phyloP scores from a whole-genome alignment of 2,888 invertebrate species.

The Callosobruchus maculatus region DNA sequence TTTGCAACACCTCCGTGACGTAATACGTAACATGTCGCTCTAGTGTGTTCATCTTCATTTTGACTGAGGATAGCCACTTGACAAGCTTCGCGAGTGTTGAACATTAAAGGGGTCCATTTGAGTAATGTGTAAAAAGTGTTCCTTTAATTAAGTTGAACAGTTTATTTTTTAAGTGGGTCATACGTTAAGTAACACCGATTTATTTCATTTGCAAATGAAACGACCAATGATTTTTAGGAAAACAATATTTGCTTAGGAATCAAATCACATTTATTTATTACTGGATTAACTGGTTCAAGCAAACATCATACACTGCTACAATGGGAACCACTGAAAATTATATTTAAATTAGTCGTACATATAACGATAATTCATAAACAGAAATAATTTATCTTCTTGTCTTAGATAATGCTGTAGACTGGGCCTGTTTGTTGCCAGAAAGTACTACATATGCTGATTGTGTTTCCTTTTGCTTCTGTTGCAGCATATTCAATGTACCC shows the following conservation, averaged over 20 bases:
- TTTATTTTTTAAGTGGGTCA: too few species aligned
- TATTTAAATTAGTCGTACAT: neutral
- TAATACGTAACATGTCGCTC: too few species aligned
- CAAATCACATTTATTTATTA: neutral
- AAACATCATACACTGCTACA: neutral
- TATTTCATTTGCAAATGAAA: too few species aligned
- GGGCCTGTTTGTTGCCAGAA: slow-evolving; percentile 78
- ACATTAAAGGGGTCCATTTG: too few species aligned
- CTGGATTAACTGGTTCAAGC: neutral
- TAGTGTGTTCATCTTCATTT: too few species aligned
- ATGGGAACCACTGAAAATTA: neutral
- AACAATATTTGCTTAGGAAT: neutral
- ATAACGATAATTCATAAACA: neutral
- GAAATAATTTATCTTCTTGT: slow-evolving; percentile 29
- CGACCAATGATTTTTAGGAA: too few species aligned
- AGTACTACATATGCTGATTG: slow-evolving; percentile 90
- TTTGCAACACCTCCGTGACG: too few species aligned
- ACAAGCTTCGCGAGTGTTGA: too few species aligned
- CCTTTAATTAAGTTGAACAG: too few species aligned
- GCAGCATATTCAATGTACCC: slow-evolving; percentile 88
- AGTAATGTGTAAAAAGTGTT: too few species aligned
- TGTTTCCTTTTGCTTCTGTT: slow-evolving; percentile 93
- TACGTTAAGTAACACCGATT: too few species aligned
- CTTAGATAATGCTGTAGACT: slow-evolving; percentile 46
- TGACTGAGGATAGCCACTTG: too few species aligned